A percentile compares a stretch with the other conserved stretches of the same genome.
These are phyloP conservation scores for Hyles lineata DNA, from an alignment of 2,888 invertebrate genomes.

Conservation along the genomic window DNA sequence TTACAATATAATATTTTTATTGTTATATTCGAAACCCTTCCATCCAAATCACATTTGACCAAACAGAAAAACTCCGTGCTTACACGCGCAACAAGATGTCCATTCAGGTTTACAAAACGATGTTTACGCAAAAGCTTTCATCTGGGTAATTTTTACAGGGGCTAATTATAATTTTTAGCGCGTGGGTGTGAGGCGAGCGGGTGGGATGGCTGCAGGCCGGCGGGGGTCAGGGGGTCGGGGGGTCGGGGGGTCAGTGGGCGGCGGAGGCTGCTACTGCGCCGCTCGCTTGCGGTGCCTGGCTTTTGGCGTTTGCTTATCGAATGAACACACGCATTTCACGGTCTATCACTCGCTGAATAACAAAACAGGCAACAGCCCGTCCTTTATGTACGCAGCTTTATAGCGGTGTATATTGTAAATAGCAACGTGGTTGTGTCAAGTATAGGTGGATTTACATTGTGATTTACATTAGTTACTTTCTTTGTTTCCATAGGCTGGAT, in stretches of 20 bases:
- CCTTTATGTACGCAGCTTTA: constrained; percentile 37
- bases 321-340: constrained; percentile 56
- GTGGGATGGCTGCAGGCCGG: constrained; percentile 2
- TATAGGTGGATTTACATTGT: background rate
- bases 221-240: constrained; percentile 34
- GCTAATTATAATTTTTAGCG: constrained; percentile 51
- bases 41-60: too few species aligned
- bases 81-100: too few species aligned
- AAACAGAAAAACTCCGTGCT: too few species aligned
- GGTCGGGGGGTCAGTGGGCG: constrained; percentile 17
- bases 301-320: constrained; percentile 56
- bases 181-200: constrained; percentile 37
- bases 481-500: too few species aligned
- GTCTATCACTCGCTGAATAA: constrained; percentile 48
- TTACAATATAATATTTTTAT: too few species aligned
- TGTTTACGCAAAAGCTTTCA: background rate
- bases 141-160: constrained; percentile 39
- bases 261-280: constrained; percentile 46
- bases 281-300: constrained; percentile 46
- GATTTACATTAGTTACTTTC: background rate
- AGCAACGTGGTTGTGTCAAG: background rate
- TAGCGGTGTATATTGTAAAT: background rate
- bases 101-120: too few species aligned
- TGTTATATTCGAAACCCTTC: too few species aligned
- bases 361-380: constrained; percentile 44